These are phyloP conservation scores for Papilio polyxenes DNA, from an alignment of 1,140 invertebrate species.

Conservation along the genomic window DNA sequence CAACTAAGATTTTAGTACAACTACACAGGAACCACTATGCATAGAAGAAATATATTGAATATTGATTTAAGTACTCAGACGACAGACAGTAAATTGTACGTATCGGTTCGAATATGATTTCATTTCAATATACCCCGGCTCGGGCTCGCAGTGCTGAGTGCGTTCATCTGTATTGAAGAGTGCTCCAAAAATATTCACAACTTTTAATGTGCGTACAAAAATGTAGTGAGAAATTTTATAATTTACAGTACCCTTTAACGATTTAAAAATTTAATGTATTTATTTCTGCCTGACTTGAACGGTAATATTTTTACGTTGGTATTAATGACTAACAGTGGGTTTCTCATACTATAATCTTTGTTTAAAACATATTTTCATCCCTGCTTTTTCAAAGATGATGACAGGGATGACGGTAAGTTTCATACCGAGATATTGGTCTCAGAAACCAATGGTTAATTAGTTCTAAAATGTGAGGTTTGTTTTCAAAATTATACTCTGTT, in stretches of 20 bases:
- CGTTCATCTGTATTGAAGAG: slow-evolving; percentile 17
- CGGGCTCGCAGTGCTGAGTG: not conserved
- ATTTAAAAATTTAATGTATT: not conserved
- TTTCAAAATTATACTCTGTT: too few species aligned
- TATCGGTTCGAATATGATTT: slow-evolving; percentile 18
- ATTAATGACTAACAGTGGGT: too few species aligned
- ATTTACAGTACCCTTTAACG: not conserved
- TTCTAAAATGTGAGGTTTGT: too few species aligned
- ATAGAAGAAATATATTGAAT: slow-evolving; percentile 12
- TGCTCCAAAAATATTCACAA: not conserved
- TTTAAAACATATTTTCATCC: too few species aligned
- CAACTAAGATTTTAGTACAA: too few species aligned
- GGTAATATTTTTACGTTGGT: not conserved
- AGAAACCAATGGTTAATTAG: too few species aligned
- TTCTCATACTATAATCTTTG: too few species aligned
- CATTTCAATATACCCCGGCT: slow-evolving; percentile 18
- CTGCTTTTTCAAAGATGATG: too few species aligned
- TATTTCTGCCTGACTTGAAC: not conserved
- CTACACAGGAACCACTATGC: not conserved
- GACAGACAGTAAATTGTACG: not conserved
- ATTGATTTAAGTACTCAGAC: slow-evolving; percentile 18
- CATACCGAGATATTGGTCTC: too few species aligned
- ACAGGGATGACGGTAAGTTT: too few species aligned
- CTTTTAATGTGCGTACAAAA: not conserved
- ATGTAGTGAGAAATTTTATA: not conserved